Evolutionary conservation across 1,140 invertebrate species (phyloP), one percentile per base, ranked within the genome.

Genomic region (Chironomus tepperi): DNA sequence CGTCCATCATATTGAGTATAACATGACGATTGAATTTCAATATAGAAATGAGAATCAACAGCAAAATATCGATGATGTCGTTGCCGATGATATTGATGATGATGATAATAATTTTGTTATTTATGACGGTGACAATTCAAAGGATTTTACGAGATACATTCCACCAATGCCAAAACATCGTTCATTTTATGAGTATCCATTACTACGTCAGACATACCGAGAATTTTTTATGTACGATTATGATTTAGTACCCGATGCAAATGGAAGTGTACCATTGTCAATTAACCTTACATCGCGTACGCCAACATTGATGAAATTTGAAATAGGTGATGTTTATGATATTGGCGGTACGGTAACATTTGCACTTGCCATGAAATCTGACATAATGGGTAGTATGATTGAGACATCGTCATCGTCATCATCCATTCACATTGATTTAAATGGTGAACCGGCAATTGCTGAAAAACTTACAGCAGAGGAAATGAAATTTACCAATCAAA

Each of bases 221-320:
- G 87, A 89, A 70, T 91, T 90, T 77, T 92, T 91, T 77, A 83
- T 87, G 10, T 91, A 89, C 77, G 88, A 90, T 43, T 92, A 88
- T 77, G 89, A 90, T 75, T 79, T 91, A 75, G 80, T 88, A 0
- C 82, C 84, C 0, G 85, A 84, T 64, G 79, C 79, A 57, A 85
- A 90, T 73, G 85, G 86, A 76, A 80, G 89, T 74, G 85, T 87
- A 34, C 85, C 89, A 0, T 84, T 85, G 42, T 78, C 88, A 2
- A 80, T 91, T 0, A 91, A 91, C 78, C 76, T 92, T 7, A 89
- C 88, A 0, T 85, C 84, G 0, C 81, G 84, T 43, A 83, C 84
- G 72, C 81, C 89, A 8, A 86, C 86, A 74, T 84, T 86, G 15
- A 83, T 92, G 43, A 86, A 86, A 65, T 91, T 91, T 76, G 84